Evolutionary conservation across 2,888 invertebrate species (phyloP).

Genomic region (Caenorhabditis panamensis): DNA sequence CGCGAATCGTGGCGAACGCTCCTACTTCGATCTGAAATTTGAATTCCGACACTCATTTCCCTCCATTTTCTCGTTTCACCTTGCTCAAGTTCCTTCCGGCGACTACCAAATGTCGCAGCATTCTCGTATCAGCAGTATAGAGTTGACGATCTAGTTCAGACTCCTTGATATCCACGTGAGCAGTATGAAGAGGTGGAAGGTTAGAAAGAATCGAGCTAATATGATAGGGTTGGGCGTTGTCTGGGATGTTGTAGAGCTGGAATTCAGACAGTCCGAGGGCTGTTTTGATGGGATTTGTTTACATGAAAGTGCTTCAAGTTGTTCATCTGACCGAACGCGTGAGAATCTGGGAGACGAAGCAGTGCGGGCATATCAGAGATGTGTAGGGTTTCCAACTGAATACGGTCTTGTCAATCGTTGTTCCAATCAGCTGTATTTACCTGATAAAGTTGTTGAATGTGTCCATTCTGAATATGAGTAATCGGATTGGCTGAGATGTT

Average conservation of each 20-base stretch:
- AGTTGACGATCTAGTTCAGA: conserved; percentile 68
- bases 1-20: conserved; percentile 74
- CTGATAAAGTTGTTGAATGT: conserved; percentile 70
- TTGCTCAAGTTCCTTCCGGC: conserved; percentile 67
- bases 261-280: conserved; percentile 15
- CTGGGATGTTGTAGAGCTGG: conserved; percentile 72
- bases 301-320: conserved; percentile 70
- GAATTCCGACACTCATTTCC: background rate
- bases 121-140: conserved; percentile 69
- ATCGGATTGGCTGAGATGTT: conserved; percentile 78
- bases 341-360: conserved; percentile 68
- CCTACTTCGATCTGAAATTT: conserved; percentile 70
- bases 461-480: conserved; percentile 66
- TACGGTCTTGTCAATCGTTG: background rate
- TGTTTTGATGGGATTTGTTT: conserved; percentile 12
- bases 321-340: conserved; percentile 69
- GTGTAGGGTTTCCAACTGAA: conserved; percentile 70
- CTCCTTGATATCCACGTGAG: conserved; percentile 75
- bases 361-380: conserved; percentile 74
- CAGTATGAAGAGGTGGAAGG: conserved; percentile 74
- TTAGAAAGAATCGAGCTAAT: conserved; percentile 67
- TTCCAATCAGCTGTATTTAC: conserved; percentile 28
- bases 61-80: no score
- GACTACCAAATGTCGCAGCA: conserved; percentile 73
- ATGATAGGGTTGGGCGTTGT: conserved; percentile 66